Percentiles rank a stretch among this genome's conserved stretches.
These are phyloP conservation scores for Peromyscus leucopus DNA, from an alignment of 2,113 vertebrate genomes.

Conservation along the genomic window DNA sequence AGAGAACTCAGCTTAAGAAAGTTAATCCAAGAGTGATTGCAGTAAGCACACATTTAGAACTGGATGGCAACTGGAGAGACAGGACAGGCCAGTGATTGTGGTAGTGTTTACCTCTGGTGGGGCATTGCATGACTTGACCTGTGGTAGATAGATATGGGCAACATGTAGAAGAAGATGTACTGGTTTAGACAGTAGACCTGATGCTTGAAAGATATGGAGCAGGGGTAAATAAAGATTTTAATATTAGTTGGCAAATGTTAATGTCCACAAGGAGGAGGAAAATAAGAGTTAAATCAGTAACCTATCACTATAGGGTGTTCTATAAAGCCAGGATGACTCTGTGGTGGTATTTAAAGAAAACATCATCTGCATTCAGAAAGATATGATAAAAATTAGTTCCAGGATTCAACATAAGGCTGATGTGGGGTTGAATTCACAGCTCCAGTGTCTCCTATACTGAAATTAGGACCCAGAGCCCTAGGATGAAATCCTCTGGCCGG, in stretches of 20 bases:
- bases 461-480: not conserved
- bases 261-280: not conserved
- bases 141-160: not conserved
- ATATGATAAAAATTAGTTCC: not conserved
- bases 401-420: not conserved
- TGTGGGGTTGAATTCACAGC: not conserved
- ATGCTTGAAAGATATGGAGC: not conserved
- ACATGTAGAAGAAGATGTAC: not conserved
- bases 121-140: not conserved
- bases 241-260: slow-evolving; percentile 3
- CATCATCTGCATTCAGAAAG: not conserved
- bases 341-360: not conserved
- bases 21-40: not conserved
- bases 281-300: not conserved
- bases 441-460: not conserved
- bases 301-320: not conserved
- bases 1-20: not conserved
- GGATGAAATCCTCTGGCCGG: not conserved
- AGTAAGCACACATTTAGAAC: not conserved
- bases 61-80: not conserved
- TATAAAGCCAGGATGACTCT: not conserved
- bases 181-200: not conserved
- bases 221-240: not conserved
- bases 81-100: too few relatives aligned
- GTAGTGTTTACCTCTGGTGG: not conserved